phyloP scores from a whole-genome alignment of 2,888 invertebrate species.

The Brenthis daphne region DNA sequence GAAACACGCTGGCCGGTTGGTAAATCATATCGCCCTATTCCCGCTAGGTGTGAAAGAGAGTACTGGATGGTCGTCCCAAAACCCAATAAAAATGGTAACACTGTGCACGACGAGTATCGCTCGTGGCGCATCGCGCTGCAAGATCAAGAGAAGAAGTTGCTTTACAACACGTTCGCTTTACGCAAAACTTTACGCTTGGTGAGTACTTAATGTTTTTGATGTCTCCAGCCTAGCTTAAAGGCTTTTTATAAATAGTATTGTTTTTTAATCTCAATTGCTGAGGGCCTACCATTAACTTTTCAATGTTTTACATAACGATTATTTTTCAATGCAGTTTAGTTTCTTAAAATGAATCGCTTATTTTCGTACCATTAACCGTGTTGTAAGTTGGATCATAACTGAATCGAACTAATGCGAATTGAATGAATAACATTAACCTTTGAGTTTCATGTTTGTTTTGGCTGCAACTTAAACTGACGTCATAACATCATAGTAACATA shows the following conservation, averaged over 20 bases:
- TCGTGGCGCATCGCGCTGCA: constrained; percentile 81
- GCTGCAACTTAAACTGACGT: too few relatives aligned
- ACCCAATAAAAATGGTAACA: constrained; percentile 53
- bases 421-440: too few relatives aligned
- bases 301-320: background rate
- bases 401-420: too few relatives aligned
- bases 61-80: constrained; percentile 79
- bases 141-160: constrained; percentile 73
- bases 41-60: constrained; percentile 48
- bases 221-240: too few relatives aligned
- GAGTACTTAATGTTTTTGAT: constrained; percentile 40
- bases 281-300: background rate
- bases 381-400: too few relatives aligned
- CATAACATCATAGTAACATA: too few relatives aligned
- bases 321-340: too few relatives aligned
- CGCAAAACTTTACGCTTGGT: constrained; percentile 69
- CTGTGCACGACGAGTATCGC: constrained; percentile 46
- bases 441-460: too few relatives aligned
- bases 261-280: background rate
- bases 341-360: too few relatives aligned
- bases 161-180: constrained; percentile 62
- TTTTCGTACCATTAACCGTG: too few relatives aligned
- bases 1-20: constrained; percentile 66
- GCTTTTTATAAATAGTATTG: background rate
- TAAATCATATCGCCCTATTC: constrained; percentile 50